phyloP scores from a whole-genome alignment of 2,113 vertebrate species.

The Amblyopsis rosae region DNA sequence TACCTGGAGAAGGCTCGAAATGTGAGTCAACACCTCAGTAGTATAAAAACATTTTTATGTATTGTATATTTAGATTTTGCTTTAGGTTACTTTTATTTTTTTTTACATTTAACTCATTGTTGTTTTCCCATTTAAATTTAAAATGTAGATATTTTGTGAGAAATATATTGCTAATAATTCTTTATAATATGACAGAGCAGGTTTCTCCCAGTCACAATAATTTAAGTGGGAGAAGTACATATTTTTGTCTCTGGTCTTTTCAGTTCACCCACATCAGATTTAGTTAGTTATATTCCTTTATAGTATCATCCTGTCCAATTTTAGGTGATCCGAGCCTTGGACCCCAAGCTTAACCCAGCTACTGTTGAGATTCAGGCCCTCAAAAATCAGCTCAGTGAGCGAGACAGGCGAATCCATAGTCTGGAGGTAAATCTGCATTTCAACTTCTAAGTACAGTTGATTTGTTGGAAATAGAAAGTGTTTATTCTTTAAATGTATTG shows the following conservation, averaged over 20 bases:
- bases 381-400: constrained; percentile 86
- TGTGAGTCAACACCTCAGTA: constrained; percentile 74
- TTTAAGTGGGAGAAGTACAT: too few species aligned
- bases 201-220: too few species aligned
- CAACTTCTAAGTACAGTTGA: not conserved
- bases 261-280: not conserved
- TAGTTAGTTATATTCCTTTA: not conserved
- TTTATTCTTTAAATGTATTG: too few species aligned
- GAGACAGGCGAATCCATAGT: constrained; percentile 86
- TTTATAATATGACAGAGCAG: too few species aligned
- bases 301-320: not conserved
- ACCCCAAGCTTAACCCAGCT: constrained; percentile 94
- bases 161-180: too few species aligned
- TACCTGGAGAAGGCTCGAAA: constrained; percentile 97
- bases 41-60: not conserved
- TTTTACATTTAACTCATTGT: not conserved
- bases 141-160: too few species aligned
- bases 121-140: not conserved
- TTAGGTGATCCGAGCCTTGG: constrained; percentile 94
- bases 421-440: constrained; percentile 81
- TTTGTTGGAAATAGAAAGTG: not conserved
- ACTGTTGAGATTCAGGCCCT: constrained; percentile 94
- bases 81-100: not conserved
- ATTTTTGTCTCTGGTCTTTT: too few species aligned
- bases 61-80: not conserved